Base-by-base conservation (phyloP, 2,113 vertebrate genomes). In the Sinocyclocheilus grahami region DNA sequence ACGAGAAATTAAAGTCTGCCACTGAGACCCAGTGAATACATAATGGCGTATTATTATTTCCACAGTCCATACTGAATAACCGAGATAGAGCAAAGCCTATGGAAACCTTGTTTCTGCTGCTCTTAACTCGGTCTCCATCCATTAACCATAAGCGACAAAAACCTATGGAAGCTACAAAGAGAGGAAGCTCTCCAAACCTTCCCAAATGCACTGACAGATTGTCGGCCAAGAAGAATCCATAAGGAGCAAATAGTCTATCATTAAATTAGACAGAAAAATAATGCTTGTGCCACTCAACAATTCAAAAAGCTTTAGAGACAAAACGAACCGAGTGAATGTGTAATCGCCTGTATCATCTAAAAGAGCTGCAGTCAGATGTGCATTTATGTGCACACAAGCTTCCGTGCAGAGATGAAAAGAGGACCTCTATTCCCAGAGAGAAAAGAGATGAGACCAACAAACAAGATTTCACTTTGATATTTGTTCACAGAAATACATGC, bases 21-120 rank as follows among this genome's bases (percentile, higher is more conserved):
- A 24, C 63, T 53, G 79, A 83, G 79, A 78, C 46, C 51, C 27
- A 11, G 42, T n/a, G 87, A 86, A 85, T 39, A 20, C 85, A 65
- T 77, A 81, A 58, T 71, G 77, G 22, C 24, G 53, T 62, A 62
- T 79, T 30, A 69, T 27, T 81, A 83, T 86, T 89, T 84, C 82
- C 82, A 79, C 78, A 88, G 88, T 88, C 65, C 85, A 58, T 80
- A 72, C 89, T 88, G 91, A 87, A 89, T 84, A 83, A 88, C 90
- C 13, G 81, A 84, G 89, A 93, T 87, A 87, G 84, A 84, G 87
- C 82, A 78, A 87, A 89, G 85, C 55, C 85, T 46, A 86, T 89
- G 83, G 78, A 90, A 86, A 89, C 87, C 91, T 90, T 90, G 79
- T 89, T 88, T 86, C 86, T 88, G 86, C 89, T 90, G 48, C 84